Conservation (phyloP, 2,797 vertebrate genomes). For the Megaceryle alcyon region DNA sequence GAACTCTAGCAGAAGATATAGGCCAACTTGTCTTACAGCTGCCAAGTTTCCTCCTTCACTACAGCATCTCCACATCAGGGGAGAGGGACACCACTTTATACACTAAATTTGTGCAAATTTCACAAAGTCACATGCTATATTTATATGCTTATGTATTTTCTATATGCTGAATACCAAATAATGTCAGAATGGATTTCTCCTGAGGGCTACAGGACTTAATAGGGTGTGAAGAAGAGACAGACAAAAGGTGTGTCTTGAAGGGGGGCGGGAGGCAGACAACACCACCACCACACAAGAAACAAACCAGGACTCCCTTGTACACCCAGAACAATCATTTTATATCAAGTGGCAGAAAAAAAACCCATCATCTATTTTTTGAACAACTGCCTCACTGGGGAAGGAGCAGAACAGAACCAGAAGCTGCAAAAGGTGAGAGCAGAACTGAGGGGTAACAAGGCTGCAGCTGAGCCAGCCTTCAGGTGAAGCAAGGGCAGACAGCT, state of each 20-base stretch:
- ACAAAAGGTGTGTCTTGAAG: neutral
- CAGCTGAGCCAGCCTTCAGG: neutral
- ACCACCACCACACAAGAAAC: neutral
- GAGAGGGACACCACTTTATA: neutral
- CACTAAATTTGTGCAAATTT: neutral
- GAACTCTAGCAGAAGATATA: neutral
- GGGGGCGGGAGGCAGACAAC: neutral
- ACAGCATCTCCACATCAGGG: neutral
- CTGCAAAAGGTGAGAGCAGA: neutral
- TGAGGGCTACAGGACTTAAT: neutral
- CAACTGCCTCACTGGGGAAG: neutral
- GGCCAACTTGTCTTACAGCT: neutral
- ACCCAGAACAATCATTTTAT: neutral
- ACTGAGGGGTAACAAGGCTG: neutral
- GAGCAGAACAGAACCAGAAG: neutral
- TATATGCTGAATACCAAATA: neutral
- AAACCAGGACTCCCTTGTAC: neutral
- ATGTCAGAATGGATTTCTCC: neutral
- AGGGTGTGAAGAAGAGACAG: neutral
- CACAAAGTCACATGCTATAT: neutral
- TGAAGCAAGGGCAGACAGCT: neutral
- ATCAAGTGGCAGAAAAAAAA: neutral
- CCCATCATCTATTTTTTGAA: neutral
- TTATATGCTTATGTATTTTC: neutral
- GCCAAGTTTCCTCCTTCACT: neutral